phyloP scores from a whole-genome alignment of 2,888 invertebrate genomes.

The Acronicta aceris region DNA sequence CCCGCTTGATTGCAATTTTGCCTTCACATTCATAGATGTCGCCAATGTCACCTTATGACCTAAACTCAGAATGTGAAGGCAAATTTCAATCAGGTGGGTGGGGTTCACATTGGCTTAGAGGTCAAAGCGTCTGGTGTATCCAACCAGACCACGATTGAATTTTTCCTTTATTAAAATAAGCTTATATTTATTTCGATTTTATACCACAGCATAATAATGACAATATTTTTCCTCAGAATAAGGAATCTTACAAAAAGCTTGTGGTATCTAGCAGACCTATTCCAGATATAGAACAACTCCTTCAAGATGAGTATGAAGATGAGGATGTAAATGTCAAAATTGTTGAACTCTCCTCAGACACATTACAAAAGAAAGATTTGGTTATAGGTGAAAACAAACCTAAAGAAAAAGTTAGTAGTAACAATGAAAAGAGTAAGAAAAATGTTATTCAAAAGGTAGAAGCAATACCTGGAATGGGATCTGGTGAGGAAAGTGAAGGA shows the following conservation, averaged over 20 bases:
- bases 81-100: too few relatives aligned
- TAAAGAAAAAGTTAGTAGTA: constrained; percentile 63
- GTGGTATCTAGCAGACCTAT: constrained; percentile 92
- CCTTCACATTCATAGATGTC: too few relatives aligned
- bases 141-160: too few relatives aligned
- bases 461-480: constrained; percentile 79
- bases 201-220: too few relatives aligned
- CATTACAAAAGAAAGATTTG: constrained; percentile 91
- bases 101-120: too few relatives aligned
- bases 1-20: too few relatives aligned
- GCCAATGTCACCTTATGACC: too few relatives aligned
- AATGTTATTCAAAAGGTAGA: constrained; percentile 55
- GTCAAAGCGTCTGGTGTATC: too few relatives aligned
- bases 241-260: constrained; percentile 93
- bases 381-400: constrained; percentile 93
- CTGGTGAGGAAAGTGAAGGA: constrained; percentile 70
- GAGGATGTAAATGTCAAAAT: constrained; percentile 94
- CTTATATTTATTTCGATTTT: too few relatives aligned
- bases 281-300: constrained; percentile 91
- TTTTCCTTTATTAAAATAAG: too few relatives aligned
- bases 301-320: constrained; percentile 93
- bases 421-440: constrained; percentile 57
- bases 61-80: too few relatives aligned
- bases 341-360: constrained; percentile 92
- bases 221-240: constrained; percentile 76